phyloP scores from a whole-genome alignment of 2,888 invertebrate species.

The Melipona bicolor region DNA sequence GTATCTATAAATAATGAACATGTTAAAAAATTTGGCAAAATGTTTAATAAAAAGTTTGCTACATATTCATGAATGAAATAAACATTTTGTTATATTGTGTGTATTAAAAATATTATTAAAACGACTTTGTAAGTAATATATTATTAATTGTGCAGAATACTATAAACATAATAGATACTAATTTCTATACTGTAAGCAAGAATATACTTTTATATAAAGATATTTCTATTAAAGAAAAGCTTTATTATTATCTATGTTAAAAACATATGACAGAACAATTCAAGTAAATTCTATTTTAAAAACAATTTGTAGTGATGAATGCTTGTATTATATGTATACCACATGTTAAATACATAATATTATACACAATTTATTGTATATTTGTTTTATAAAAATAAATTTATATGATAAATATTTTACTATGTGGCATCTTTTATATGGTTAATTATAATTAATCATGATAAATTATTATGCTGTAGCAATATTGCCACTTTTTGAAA shows the following conservation, averaged over 20 bases:
- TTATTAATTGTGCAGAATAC: slow-evolving; percentile 15
- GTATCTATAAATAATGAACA: neutral
- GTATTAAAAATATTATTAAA: too few species aligned
- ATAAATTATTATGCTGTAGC: neutral
- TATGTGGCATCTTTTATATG: neutral
- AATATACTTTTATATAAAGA: slow-evolving; percentile 15
- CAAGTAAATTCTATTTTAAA: neutral
- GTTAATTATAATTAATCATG: neutral
- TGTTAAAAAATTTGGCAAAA: slow-evolving; percentile 6
- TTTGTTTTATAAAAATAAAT: slow-evolving; percentile 45
- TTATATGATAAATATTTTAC: slow-evolving; percentile 30
- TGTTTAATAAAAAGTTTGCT: neutral
- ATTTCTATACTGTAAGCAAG: neutral
- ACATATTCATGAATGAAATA: neutral
- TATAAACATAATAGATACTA: neutral
- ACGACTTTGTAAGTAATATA: neutral
- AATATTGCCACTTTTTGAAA: neutral
- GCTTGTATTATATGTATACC: slow-evolving; percentile 37
- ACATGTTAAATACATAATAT: slow-evolving; percentile 11
- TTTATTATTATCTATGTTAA: slow-evolving; percentile 12
- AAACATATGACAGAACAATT: neutral
- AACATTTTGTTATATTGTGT: slow-evolving; percentile 2
- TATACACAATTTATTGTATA: slow-evolving; percentile 11
- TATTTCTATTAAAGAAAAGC: neutral
- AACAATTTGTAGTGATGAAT: slow-evolving; percentile 10